phyloP scores from a whole-genome alignment of 2,113 vertebrate species.

The Eubucco bourcierii region DNA sequence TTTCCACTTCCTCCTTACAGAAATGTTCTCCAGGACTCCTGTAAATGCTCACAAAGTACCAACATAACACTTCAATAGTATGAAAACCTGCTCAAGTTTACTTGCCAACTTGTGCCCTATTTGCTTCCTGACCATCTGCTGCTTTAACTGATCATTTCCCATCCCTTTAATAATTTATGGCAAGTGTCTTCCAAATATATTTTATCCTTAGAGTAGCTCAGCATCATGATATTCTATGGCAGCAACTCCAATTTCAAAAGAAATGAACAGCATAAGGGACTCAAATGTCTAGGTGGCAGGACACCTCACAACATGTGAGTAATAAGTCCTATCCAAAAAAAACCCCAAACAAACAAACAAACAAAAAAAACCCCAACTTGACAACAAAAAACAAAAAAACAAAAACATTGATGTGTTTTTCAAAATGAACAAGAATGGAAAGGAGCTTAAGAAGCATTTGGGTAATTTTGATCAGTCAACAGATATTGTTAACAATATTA shows the following conservation, averaged over 20 bases:
- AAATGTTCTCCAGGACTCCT: neutral
- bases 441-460: neutral
- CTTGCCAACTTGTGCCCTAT: conserved; percentile 66
- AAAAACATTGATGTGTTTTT: neutral
- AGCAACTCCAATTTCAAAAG: neutral
- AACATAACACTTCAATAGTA: conserved; percentile 60
- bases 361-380: no score
- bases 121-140: conserved; percentile 74
- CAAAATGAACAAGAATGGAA: neutral
- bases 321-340: neutral
- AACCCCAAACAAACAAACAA: no score
- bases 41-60: conserved; percentile 42
- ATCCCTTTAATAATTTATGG: conserved; percentile 73
- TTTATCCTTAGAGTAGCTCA: conserved; percentile 52
- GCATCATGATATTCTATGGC: neutral
- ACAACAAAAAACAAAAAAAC: no score
- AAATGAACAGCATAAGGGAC: neutral
- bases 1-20: no score
- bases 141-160: conserved; percentile 70
- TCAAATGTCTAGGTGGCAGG: neutral
- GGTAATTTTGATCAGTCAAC: neutral
- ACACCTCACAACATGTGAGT: neutral
- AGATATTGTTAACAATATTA: neutral
- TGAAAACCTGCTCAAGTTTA: conserved; percentile 64
- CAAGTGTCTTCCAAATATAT: conserved; percentile 52